Base-by-base conservation (phyloP, 2,797 vertebrate genomes). In the Hemibagrus guttatus region DNA sequence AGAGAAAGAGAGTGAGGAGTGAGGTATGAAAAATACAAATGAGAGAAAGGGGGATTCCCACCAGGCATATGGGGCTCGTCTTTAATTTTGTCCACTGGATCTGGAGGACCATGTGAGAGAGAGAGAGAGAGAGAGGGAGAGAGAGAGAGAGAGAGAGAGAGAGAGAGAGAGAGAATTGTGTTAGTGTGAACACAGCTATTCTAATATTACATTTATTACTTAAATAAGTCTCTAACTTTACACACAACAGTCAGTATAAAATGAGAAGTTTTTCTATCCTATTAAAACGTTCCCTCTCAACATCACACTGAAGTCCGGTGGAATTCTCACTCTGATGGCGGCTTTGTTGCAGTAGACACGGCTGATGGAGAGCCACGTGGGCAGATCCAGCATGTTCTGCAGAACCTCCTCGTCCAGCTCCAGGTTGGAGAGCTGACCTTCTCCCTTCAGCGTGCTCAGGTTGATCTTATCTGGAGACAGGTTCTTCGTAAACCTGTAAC, bases 391-490 rank as follows among this genome's bases (percentile, higher is more conserved):
- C 93, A 99, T 98, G 95, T 99, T 99, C 95, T 99, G 98, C 76
- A 99, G 94, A 87, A 99, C 98, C 90, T 99, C 98, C 92, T 99
- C 98, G 93, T 99, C 98, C 58, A 99, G 95, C 93, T 99, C 97
- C 83, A 99, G 95, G 92, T 99, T 98, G 84, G 97, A 98, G 84
- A 99, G 94, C 91, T 99, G 97, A 6, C 98, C 98, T 88, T 99
- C 98, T 42, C 98, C 98, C 87, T 98, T 99, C 90, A 99, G 90
- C 0, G 98, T 99, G 89, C 98, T 99, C 90, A 99, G 92, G 91
- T 99, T 99, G 94, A 99, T 99, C 94, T 99, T 99, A 95, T 99
- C 98, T 0, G 98, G 98, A 66, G 98, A 99, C 85, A 99, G 96
- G 91, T 99, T 99, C 95, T 99, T 99, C 52, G 6, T 84, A 71